Conservation (phyloP, 2,888 invertebrate genomes). For the Eumerus sabulonum region DNA sequence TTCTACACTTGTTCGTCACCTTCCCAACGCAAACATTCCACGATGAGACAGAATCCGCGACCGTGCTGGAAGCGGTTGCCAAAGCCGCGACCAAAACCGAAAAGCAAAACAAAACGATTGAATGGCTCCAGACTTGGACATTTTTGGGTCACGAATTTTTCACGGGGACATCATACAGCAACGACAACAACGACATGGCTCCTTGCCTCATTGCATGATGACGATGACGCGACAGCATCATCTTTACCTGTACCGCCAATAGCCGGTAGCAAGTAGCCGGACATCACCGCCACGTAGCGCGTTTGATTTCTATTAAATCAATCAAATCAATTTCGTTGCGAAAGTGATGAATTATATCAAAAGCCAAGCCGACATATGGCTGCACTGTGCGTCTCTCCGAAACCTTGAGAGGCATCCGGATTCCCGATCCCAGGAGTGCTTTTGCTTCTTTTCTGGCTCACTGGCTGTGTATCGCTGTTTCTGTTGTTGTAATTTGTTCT, state of each 20-base stretch:
- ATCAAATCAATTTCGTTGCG: slow-evolving; percentile 69
- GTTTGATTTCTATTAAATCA: slow-evolving; percentile 69
- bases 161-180: neutral
- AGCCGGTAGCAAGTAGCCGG: slow-evolving; percentile 49
- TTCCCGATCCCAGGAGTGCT: slow-evolving; percentile 34
- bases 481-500: neutral
- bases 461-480: too few relatives aligned
- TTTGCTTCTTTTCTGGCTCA: neutral
- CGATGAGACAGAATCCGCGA: slow-evolving; percentile 2
- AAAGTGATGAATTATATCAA: slow-evolving; percentile 69
- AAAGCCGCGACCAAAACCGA: neutral
- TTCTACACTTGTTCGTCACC: slow-evolving; percentile 67
- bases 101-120: slow-evolving; percentile 2
- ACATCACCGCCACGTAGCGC: slow-evolving; percentile 63
- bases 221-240: neutral
- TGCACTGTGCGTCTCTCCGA: slow-evolving; percentile 30
- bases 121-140: slow-evolving; percentile 34
- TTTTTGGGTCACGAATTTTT: slow-evolving; percentile 64
- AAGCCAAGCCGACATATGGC: slow-evolving; percentile 52
- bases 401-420: slow-evolving; percentile 33
- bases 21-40: slow-evolving; percentile 42
- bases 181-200: slow-evolving; percentile 24
- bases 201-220: slow-evolving; percentile 13
- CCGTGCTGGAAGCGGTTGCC: too few relatives aligned
- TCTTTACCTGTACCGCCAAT: slow-evolving; percentile 16